Evolutionary conservation across 2,113 vertebrate species (phyloP).

Genomic region (Tragelaphus buxtoni): DNA sequence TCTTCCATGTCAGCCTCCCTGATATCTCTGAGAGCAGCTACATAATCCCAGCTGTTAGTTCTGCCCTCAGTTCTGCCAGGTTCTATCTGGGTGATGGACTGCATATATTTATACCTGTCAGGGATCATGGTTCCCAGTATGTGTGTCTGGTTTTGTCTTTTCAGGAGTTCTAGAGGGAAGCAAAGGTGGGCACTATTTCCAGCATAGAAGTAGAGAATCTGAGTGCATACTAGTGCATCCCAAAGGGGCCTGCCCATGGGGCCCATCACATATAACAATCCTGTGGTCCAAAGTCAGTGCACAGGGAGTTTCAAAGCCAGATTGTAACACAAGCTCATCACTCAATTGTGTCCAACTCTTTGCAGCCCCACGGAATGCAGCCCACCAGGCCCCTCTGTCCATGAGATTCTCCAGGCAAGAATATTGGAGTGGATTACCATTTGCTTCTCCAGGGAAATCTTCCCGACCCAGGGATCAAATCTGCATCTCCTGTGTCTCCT

Average conservation of each 20-base stretch:
- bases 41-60: neutral
- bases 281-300: too few species aligned
- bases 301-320: neutral
- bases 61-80: neutral
- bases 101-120: neutral
- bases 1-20: accelerated
- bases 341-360: neutral
- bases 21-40: neutral
- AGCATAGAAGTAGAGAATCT: neutral
- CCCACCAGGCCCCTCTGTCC: neutral
- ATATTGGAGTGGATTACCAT: neutral
- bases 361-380: accelerated
- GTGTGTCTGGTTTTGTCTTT: neutral
- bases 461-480: neutral
- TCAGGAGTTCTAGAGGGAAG: neutral
- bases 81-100: neutral
- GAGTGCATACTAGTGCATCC: neutral
- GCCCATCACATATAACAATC: neutral
- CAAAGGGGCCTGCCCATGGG: too few species aligned
- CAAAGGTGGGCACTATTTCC: neutral
- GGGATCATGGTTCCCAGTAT: neutral
- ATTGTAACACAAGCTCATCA: neutral
- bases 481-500: neutral
- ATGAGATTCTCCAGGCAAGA: neutral
- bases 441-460: neutral